phyloP scores from a whole-genome alignment of 2,888 invertebrate genomes.

The Eristalis pertinax region DNA sequence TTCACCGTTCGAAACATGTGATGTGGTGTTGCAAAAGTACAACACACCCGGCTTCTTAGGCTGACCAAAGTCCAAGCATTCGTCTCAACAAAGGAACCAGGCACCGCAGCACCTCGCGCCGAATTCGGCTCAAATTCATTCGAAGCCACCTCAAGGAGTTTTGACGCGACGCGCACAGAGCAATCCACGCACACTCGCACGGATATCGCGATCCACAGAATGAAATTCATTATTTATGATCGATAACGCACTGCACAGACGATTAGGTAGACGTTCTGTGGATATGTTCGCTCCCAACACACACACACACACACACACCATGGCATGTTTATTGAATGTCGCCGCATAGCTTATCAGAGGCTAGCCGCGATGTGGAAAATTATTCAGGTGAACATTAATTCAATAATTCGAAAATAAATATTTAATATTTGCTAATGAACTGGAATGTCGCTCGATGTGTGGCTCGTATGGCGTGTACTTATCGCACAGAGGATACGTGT shows the following conservation, averaged over 20 bases:
- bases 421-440: conserved; percentile 40
- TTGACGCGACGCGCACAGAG: neutral
- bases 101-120: neutral
- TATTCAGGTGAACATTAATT: conserved; percentile 45
- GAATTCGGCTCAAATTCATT: neutral
- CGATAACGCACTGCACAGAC: conserved; percentile 28
- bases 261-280: conserved; percentile 5
- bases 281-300: conserved; percentile 19
- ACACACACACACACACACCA: conserved; percentile 28
- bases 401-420: conserved; percentile 39
- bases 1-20: neutral
- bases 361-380: conserved; percentile 13
- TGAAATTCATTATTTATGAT: conserved; percentile 47
- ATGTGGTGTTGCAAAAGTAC: neutral
- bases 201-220: conserved; percentile 13
- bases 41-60: neutral
- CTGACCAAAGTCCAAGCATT: neutral
- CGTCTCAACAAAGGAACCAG: neutral
- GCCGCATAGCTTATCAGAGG: conserved; percentile 47
- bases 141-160: neutral
- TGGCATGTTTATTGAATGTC: conserved; percentile 59
- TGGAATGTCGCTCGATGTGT: neutral
- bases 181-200: neutral
- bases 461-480: neutral
- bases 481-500: neutral